Evolutionary conservation across 2,113 vertebrate species (phyloP), one percentile per base, ranked within the genome.

Genomic region (Pseudorectes ferrugineus): DNA sequence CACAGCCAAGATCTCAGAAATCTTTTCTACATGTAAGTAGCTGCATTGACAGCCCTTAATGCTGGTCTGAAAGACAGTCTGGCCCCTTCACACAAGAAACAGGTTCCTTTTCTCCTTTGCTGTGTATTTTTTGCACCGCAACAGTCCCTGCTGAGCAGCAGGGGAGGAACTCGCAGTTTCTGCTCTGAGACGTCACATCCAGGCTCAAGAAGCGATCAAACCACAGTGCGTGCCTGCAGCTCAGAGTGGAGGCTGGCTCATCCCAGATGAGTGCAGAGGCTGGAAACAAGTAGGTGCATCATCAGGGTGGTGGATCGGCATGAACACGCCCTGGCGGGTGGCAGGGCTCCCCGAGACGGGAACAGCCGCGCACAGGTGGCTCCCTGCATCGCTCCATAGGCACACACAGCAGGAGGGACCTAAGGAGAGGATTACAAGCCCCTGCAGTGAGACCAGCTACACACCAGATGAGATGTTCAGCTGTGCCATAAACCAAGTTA

Each of bases 301-400:
- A 0, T 5, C 16, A 11, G 40, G 26, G 31, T 6, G 19, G 15
- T 8, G 25, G n/a, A 15, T 2, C 1, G 2, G 20, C 67, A 14
- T 0, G 4, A n/a, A 21, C 25, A 14, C 1, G 0, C 6, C 40
- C 48, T 8, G 21, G 14, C 2, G 3, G 48, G 59, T 29, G 19
- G 10, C 58, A 14, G 45, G 19, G 36, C 42, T 48, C 73, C n/a
- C 36, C 0, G 0, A 23, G 49, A 11, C 0, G 3, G 5, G 0
- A 48, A 12, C 29, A 49, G 55, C 61, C 55, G 5, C 0, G 0
- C 10, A 2, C 40, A 14, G 57, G 54, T 18, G 33, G 6, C 55
- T 70, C 68, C 1, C 0, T 16, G 5, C 6, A 6, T 18, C 3
- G 0, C 46, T 62, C 55, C 42, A 5, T 0, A 3, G 83, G 67